Conservation (phyloP, 2,888 invertebrate species). For the Elysia crispata region DNA sequence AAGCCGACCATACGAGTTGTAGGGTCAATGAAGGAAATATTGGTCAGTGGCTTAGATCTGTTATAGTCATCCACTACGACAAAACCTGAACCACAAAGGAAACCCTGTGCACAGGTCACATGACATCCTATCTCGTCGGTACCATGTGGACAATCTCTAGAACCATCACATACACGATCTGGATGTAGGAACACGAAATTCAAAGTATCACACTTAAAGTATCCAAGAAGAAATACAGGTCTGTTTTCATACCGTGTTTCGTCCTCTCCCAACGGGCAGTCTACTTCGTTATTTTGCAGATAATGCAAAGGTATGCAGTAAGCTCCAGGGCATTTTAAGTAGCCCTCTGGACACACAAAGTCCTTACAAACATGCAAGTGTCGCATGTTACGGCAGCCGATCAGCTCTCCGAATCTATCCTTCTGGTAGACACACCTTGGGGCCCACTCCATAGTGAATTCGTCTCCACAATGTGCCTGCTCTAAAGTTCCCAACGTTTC, state of each 20-base stretch:
- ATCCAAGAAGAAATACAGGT: background rate
- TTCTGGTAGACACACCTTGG: slow-evolving; percentile 35
- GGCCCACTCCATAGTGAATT: background rate
- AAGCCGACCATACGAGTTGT: slow-evolving; percentile 27
- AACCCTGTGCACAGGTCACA: slow-evolving; percentile 24
- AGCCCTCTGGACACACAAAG: slow-evolving; percentile 36
- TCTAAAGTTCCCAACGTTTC: slow-evolving; percentile 15
- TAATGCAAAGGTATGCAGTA: slow-evolving; percentile 42
- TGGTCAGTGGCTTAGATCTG: background rate
- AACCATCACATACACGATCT: slow-evolving; percentile 36
- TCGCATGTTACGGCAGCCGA: slow-evolving; percentile 35
- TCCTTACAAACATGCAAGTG: slow-evolving; percentile 23
- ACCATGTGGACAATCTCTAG: slow-evolving; percentile 22
- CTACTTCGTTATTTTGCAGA: slow-evolving; percentile 18
- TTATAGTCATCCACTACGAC: background rate
- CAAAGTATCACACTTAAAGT: slow-evolving; percentile 2
- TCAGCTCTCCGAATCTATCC: slow-evolving; percentile 27
- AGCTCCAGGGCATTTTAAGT: slow-evolving; percentile 22
- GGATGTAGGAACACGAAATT: slow-evolving; percentile 28
- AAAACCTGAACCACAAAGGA: slow-evolving; percentile 20
- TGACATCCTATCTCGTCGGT: slow-evolving; percentile 37
- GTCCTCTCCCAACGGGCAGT: slow-evolving; percentile 39
- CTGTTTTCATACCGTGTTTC: background rate
- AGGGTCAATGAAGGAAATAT: slow-evolving; percentile 4
- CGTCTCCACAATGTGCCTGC: no score